A percentile compares a stretch with the other conserved stretches of the same genome.
phyloP scores from a whole-genome alignment of 1,140 invertebrate genomes.

The Drosophila ercepeae region DNA sequence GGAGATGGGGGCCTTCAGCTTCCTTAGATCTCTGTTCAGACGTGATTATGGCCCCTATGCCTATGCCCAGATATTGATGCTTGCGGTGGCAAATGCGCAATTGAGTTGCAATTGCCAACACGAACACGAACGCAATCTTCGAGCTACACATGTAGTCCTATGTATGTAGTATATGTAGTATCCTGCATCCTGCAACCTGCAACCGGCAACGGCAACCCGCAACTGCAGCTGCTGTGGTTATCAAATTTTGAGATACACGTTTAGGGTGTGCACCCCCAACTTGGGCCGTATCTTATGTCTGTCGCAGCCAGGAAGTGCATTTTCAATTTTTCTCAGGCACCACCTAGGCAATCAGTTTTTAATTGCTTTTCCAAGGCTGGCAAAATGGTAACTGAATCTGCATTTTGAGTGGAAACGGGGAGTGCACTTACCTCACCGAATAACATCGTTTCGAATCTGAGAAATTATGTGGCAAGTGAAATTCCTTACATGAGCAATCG shows the following conservation, averaged over 20 bases:
- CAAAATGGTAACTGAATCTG: constrained; percentile 9
- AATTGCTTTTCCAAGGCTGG: constrained; percentile 62
- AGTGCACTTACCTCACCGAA: no score
- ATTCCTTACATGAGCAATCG: constrained; percentile 30
- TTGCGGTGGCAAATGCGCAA: constrained; percentile 82
- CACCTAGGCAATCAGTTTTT: constrained; percentile 70
- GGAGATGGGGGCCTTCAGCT: constrained; percentile 2
- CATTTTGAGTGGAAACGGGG: constrained; percentile 5
- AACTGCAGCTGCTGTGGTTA: constrained; percentile 54
- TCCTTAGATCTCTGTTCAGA: constrained; percentile 52
- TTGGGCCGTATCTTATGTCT: constrained; percentile 50
- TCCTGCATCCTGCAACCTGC: constrained; percentile 21
- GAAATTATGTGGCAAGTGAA: constrained; percentile 66
- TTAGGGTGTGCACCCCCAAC: constrained; percentile 69
- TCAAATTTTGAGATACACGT: constrained; percentile 80
- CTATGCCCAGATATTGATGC: constrained; percentile 71
- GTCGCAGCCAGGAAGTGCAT: constrained; percentile 48
- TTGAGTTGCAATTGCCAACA: constrained; percentile 79
- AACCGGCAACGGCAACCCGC: constrained; percentile 33
- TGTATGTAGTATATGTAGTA: not conserved
- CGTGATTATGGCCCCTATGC: constrained; percentile 59
- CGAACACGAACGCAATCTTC: constrained; percentile 73
- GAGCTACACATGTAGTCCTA: constrained; percentile 46
- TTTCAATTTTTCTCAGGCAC: constrained; percentile 69
- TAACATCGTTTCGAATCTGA: constrained; percentile 34